A percentile compares a stretch with the other conserved stretches of the same genome.
Conservation (phyloP, 2,888 invertebrate species). For the Macrophya alboannulata region DNA sequence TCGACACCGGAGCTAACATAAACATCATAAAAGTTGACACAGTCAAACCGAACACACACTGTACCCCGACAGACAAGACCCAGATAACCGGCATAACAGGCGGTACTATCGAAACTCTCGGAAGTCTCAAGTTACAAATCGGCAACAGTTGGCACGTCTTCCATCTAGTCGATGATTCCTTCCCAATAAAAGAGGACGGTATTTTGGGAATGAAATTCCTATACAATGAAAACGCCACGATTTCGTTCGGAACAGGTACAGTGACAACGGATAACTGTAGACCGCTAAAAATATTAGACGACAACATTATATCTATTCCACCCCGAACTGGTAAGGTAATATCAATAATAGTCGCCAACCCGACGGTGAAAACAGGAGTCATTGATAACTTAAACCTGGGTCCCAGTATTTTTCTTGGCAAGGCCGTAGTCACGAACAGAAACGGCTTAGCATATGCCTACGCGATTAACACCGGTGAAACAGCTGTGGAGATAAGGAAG, state of each 20-base stretch:
- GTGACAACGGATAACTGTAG: background rate
- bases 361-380: background rate
- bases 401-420: background rate
- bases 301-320: background rate
- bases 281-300: background rate
- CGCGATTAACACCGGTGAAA: background rate
- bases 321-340: background rate
- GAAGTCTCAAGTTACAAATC: background rate
- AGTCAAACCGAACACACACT: background rate
- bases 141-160: background rate
- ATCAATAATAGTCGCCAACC: background rate
- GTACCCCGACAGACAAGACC: background rate
- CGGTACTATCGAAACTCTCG: background rate
- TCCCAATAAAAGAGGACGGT: constrained; percentile 11
- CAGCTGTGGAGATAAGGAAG: background rate
- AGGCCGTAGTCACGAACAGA: constrained; percentile 4
- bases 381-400: background rate
- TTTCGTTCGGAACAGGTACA: background rate
- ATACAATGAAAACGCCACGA: constrained; percentile 1
- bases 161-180: background rate
- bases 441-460: background rate
- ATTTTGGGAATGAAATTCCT: background rate
- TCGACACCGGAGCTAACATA: background rate
- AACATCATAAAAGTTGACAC: background rate
- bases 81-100: background rate